A percentile compares a stretch with the other conserved stretches of the same genome.
These are phyloP conservation scores for Istiophorus platypterus DNA, from an alignment of 2,113 vertebrate genomes.

Conservation along the genomic window DNA sequence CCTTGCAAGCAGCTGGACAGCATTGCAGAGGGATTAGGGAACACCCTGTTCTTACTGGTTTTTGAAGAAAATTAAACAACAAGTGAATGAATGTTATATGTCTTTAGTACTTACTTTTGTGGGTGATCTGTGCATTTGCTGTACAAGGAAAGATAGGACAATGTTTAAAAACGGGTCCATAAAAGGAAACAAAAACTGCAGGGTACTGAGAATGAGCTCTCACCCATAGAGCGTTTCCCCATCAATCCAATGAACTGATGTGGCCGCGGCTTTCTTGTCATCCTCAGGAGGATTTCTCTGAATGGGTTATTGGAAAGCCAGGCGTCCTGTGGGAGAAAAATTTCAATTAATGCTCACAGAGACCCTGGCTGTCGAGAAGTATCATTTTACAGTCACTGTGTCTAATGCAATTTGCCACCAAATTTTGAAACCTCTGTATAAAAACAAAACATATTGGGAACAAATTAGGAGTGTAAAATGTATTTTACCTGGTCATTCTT, in stretches of 20 bases:
- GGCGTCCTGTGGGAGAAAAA: slow-evolving; percentile 73
- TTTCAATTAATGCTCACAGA: neutral
- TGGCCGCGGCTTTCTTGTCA: slow-evolving; percentile 93
- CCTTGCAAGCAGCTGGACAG: neutral
- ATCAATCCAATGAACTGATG: slow-evolving; percentile 97
- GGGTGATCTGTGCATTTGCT: slow-evolving; percentile 93
- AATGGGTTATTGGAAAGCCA: slow-evolving; percentile 83
- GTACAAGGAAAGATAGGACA: slow-evolving; percentile 20
- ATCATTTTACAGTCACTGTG: neutral
- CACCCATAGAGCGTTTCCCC: slow-evolving; percentile 95
- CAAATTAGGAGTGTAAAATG: too few relatives aligned
- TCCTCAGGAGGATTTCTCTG: slow-evolving; percentile 92
- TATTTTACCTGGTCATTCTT: too few relatives aligned
- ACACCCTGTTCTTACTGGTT: neutral
- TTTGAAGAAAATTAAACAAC: neutral
- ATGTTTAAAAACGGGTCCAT: neutral
- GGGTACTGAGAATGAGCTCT: slow-evolving; percentile 31
- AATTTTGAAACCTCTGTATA: too few relatives aligned
- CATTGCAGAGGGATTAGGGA: neutral
- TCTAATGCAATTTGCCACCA: neutral
- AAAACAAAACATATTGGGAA: too few relatives aligned
- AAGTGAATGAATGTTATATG: neutral
- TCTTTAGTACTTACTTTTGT: slow-evolving; percentile 92
- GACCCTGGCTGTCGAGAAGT: too few relatives aligned
- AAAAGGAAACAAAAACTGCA: neutral